phyloP scores from a whole-genome alignment of 2,113 vertebrate genomes.

The Dromiciops gliroides region DNA sequence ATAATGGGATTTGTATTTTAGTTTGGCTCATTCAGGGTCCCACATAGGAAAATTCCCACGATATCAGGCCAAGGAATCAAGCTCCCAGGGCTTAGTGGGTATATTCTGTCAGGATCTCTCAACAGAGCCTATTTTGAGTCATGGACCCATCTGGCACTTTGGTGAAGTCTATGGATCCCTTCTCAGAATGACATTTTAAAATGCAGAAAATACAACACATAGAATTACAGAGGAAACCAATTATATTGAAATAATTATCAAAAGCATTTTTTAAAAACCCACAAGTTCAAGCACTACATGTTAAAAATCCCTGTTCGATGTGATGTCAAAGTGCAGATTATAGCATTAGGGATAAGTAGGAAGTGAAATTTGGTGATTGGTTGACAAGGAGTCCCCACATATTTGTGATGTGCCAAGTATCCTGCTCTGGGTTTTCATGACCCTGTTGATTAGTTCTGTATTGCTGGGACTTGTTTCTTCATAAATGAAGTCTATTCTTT shows the following conservation, averaged over 20 bases:
- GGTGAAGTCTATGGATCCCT: background rate
- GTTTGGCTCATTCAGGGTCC: background rate
- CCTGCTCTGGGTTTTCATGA: background rate
- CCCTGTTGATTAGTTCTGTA: conserved; percentile 5
- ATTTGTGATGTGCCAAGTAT: background rate
- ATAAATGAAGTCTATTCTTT: background rate
- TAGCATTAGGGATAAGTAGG: background rate
- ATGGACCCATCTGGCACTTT: background rate
- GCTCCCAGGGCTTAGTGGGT: background rate
- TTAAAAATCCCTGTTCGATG: background rate
- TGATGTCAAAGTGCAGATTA: background rate
- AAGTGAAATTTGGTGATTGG: background rate
- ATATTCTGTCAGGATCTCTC: background rate
- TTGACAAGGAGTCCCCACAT: background rate
- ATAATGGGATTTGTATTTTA: background rate
- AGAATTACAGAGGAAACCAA: background rate
- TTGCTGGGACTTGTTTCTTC: conserved; percentile 29
- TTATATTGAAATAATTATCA: background rate
- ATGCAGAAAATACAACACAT: background rate
- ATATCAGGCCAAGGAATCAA: conserved; percentile 4
- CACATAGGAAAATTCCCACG: background rate
- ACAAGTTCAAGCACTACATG: background rate
- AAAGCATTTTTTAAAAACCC: background rate
- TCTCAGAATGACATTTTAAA: background rate
- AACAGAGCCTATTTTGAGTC: background rate